These are phyloP conservation scores for Syngnathus typhle DNA, from an alignment of 2,113 vertebrate genomes.

Conservation along the genomic window DNA sequence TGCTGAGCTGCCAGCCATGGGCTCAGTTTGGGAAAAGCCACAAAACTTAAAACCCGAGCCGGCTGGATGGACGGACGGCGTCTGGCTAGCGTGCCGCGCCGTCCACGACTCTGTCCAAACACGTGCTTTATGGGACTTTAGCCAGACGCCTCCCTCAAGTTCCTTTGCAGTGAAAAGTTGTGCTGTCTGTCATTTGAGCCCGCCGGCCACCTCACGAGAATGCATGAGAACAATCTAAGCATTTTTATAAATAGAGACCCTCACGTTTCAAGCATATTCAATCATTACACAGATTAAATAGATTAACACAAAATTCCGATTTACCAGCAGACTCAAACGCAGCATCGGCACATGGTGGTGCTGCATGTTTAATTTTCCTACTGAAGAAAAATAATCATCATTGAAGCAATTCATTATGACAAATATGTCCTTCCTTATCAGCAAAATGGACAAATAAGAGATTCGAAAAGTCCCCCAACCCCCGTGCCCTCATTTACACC, in stretches of 20 bases:
- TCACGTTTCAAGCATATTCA: no score
- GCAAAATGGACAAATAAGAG: neutral
- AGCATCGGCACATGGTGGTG: no score
- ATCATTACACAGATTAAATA: no score
- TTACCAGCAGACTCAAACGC: no score
- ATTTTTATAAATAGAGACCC: no score
- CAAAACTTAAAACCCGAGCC: slow-evolving; percentile 47
- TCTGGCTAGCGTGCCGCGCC: slow-evolving; percentile 13
- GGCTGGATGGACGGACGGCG: neutral
- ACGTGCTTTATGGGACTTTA: slow-evolving; percentile 26
- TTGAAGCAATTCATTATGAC: neutral
- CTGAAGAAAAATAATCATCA: neutral
- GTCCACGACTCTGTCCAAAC: slow-evolving; percentile 45
- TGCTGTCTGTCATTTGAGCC: neutral
- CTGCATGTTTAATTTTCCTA: neutral
- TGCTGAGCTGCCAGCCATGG: slow-evolving; percentile 44
- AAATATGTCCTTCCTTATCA: neutral
- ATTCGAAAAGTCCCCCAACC: slow-evolving; percentile 17
- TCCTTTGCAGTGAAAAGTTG: neutral
- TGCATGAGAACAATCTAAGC: no score
- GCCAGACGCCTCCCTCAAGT: slow-evolving; percentile 30
- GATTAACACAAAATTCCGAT: no score
- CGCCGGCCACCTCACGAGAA: no score
- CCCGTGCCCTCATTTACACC: slow-evolving; percentile 52
- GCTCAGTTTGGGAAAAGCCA: slow-evolving; percentile 20